Percentiles rank a stretch among this genome's conserved stretches.
Conservation (phyloP, 2,113 vertebrate species). For the Cepphus grylle region DNA sequence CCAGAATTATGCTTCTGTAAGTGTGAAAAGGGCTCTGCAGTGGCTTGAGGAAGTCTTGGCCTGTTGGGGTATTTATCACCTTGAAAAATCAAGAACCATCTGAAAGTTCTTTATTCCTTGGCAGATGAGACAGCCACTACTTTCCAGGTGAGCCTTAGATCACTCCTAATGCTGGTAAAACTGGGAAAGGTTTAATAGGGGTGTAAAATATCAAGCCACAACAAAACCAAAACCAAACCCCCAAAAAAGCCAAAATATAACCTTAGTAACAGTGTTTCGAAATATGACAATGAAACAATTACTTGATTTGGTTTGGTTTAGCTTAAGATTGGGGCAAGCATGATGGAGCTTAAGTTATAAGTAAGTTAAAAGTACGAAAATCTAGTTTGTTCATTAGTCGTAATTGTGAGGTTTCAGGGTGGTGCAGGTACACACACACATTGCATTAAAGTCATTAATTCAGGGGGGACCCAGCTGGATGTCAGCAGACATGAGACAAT, state of each 20-base stretch:
- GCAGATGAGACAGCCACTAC: not conserved
- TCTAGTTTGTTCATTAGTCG: not conserved
- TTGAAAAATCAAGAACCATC: not conserved
- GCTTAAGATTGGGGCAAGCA: not conserved
- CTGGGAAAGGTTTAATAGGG: not conserved
- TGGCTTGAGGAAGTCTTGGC: not conserved
- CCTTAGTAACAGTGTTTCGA: not conserved
- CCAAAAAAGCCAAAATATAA: not conserved
- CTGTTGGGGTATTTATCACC: not conserved
- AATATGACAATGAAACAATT: not conserved
- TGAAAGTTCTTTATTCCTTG: not conserved
- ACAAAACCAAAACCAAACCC: not conserved
- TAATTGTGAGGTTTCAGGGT: not conserved
- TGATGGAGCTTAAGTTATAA: not conserved
- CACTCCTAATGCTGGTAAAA: not conserved
- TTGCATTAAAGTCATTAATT: not conserved
- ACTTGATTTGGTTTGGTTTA: not conserved
- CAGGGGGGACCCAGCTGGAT: accelerated
- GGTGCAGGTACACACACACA: not conserved
- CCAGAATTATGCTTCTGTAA: not conserved
- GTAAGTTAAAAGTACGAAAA: not conserved
- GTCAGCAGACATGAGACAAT: not conserved
- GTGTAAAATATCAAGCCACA: not conserved
- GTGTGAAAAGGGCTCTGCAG: not conserved
- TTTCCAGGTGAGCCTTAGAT: not conserved